Base-by-base conservation (phyloP, 1,140 invertebrate genomes). In the Berghia stephanieae region DNA sequence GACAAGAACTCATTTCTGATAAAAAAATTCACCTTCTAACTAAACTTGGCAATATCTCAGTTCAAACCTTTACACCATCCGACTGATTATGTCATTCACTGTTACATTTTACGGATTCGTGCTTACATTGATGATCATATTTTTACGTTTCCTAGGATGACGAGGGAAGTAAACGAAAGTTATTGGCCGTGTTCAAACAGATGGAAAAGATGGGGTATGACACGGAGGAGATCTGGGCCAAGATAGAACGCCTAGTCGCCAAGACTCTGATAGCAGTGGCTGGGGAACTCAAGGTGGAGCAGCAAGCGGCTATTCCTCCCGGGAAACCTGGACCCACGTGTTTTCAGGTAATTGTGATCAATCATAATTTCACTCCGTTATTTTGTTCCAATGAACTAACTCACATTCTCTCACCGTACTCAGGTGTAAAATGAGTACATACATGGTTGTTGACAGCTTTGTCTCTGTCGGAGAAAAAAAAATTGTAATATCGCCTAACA, bases 221-320 rank as follows among this genome's bases (percentile, higher is more conserved):
- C 78, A 86, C 86, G 6, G 84, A 86, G 31, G 68, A 72, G 43
- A 66, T 91, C 0, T 91, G 90, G 89, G 80, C 83, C 42, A 84
- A 87, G 24, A 90, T 91, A 55, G 90, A 91, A 79, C 80, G 84
- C 49, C 86, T 91, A 68, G 83, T 91, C n/a, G 86, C 88, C 36
- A 91, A 91, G 79, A 91, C 91, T 1, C 81, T 91, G n/a, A 81
- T 91, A 10, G 90, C 91, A 10, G 88, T 91, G 77, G 78, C 89
- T 1, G 90, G 90, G 13, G 90, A 91, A 75, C 84, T 91, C 40
- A 90, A 90, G 84, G 83, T 90, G 24, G 86, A 90, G 63, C 75
- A 79, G n/a, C 83, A 86, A 68, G 73, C 83, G 52, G 85, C 90
- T 31, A 79, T 90, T 27, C 89, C 89, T 57, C 55, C 82, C 36